A percentile compares a stretch with the other conserved stretches of the same genome.
phyloP scores from a whole-genome alignment of 1,140 invertebrate genomes.

The Zaprionus kolodkinae region DNA sequence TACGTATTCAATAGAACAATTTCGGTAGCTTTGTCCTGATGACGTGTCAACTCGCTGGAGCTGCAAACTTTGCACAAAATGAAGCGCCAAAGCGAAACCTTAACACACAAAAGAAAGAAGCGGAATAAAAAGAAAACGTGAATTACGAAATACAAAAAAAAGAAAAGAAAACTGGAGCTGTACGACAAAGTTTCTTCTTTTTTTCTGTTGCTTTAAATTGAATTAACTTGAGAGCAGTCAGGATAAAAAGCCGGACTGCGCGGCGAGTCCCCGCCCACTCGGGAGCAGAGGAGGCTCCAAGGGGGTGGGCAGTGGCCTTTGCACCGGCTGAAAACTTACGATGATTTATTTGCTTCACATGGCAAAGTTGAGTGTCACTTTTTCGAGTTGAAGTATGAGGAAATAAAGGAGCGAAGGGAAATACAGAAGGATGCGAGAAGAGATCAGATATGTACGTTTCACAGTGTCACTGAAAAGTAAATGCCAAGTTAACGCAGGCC shows the following conservation, averaged over 20 bases:
- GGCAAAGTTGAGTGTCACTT: conserved; percentile 77
- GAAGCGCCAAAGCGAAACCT: conserved; percentile 72
- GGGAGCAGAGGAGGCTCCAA: neutral
- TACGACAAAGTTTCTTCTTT: conserved; percentile 65
- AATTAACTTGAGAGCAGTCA: conserved; percentile 72
- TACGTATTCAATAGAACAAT: conserved; percentile 57
- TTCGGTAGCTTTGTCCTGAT: conserved; percentile 69
- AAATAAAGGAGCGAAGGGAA: conserved; percentile 3
- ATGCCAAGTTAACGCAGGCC: conserved; percentile 14
- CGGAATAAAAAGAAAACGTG: conserved; percentile 38
- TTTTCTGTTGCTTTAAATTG: conserved; percentile 71
- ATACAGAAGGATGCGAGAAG: neutral
- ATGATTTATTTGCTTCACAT: conserved; percentile 82
- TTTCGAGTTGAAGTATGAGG: conserved; percentile 46
- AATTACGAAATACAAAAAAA: conserved; percentile 40
- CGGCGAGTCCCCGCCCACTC: neutral
- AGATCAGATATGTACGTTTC: conserved; percentile 32
- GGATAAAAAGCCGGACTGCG: conserved; percentile 13
- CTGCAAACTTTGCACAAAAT: conserved; percentile 74
- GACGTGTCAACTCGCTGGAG: conserved; percentile 75
- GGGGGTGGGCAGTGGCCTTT: conserved; percentile 44
- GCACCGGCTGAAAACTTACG: conserved; percentile 76
- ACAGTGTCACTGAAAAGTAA: conserved; percentile 18
- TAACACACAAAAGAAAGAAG: conserved; percentile 34
- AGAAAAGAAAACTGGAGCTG: conserved; percentile 18